Evolutionary conservation across 1,140 invertebrate genomes (phyloP).

Genomic region (Aphelinus atriplicis): DNA sequence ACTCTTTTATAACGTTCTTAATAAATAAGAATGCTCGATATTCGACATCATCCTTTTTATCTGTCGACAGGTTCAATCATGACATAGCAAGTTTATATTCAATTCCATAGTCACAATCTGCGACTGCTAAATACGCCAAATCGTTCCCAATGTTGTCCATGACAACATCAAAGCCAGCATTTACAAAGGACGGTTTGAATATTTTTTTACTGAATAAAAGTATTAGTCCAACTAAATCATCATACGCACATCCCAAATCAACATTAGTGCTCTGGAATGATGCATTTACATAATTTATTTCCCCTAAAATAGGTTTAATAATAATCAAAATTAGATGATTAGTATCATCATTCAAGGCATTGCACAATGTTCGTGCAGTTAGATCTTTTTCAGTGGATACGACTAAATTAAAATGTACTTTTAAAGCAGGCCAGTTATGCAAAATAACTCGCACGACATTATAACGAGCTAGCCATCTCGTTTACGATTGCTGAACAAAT

Average conservation of each 20-base stretch:
- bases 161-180: constrained; percentile 26
- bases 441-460: constrained; percentile 50
- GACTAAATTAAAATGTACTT: constrained; percentile 47
- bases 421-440: constrained; percentile 57
- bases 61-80: neutral
- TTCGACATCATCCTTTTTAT: constrained; percentile 15
- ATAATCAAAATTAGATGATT: constrained; percentile 43
- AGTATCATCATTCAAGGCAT: constrained; percentile 44
- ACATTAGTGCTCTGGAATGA: constrained; percentile 45
- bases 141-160: constrained; percentile 36
- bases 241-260: constrained; percentile 43
- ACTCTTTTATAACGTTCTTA: constrained; percentile 22
- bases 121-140: constrained; percentile 33
- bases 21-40: constrained; percentile 25
- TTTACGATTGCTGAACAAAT: constrained; percentile 54
- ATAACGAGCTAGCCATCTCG: constrained; percentile 54
- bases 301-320: constrained; percentile 43
- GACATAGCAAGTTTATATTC: constrained; percentile 34
- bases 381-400: constrained; percentile 44
- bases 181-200: constrained; percentile 41
- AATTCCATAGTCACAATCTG: constrained; percentile 35
- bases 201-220: constrained; percentile 38
- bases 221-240: constrained; percentile 42
- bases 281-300: constrained; percentile 42
- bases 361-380: constrained; percentile 45